Conservation (phyloP, 1,140 invertebrate genomes). For the Micrasema minimum region DNA sequence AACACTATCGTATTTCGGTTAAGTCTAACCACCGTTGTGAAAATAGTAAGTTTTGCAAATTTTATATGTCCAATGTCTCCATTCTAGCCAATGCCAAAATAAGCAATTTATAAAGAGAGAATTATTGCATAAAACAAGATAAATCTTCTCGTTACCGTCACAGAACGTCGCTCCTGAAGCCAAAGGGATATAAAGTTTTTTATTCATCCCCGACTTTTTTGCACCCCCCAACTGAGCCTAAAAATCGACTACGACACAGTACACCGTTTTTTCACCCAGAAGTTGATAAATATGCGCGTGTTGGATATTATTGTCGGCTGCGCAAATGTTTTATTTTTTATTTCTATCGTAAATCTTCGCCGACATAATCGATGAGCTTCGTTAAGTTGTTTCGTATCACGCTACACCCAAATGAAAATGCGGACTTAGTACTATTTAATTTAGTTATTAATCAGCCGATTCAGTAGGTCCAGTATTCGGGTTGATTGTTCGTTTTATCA, state of each 20-base stretch:
- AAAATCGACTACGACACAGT: constrained; percentile 42
- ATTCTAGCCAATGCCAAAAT: constrained; percentile 47
- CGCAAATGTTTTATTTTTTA: constrained; percentile 36
- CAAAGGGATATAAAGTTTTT: constrained; percentile 52
- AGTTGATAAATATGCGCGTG: constrained; percentile 47
- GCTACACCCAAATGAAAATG: constrained; percentile 13
- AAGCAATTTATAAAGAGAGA: constrained; percentile 54
- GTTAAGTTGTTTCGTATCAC: constrained; percentile 29
- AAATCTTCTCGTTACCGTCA: constrained; percentile 49
- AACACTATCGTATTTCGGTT: too few species aligned
- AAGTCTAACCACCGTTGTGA: too few species aligned
- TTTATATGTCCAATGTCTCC: constrained; percentile 11
- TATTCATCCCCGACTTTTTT: constrained; percentile 37
- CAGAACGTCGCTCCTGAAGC: constrained; percentile 46
- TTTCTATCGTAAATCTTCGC: constrained; percentile 22
- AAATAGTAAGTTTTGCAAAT: constrained; percentile 31
- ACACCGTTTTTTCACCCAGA: constrained; percentile 40
- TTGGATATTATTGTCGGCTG: constrained; percentile 34
- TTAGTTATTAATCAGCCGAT: constrained; percentile 20
- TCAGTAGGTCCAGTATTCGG: too few species aligned
- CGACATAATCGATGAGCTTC: constrained; percentile 31
- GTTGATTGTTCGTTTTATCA: too few species aligned
- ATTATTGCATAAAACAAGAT: constrained; percentile 53
- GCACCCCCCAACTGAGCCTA: constrained; percentile 26
- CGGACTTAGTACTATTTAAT: constrained; percentile 8